Conservation (phyloP, 1,140 invertebrate species). For the Cheumatopsyche charites region DNA sequence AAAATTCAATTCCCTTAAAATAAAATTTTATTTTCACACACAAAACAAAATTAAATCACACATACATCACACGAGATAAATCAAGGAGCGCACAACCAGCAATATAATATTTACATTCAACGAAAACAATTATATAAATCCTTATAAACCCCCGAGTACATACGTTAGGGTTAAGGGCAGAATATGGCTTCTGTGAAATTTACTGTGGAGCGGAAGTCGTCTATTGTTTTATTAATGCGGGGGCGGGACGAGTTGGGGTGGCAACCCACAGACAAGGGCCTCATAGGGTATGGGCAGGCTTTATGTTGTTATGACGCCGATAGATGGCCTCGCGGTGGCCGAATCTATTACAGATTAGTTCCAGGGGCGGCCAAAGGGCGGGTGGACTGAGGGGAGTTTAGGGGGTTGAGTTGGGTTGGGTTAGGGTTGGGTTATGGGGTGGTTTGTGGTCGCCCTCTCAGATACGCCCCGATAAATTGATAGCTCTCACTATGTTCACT, state of each 20-base stretch:
- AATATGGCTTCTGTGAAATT: constrained; percentile 49
- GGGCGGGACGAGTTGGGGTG: constrained; percentile 1
- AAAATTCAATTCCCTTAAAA: too few species aligned
- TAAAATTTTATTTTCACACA: too few species aligned
- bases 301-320: constrained; percentile 46
- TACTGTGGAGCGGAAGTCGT: constrained; percentile 48
- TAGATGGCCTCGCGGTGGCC: constrained; percentile 39
- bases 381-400: background rate
- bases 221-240: constrained; percentile 49
- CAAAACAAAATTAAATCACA: too few species aligned
- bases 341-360: constrained; percentile 41
- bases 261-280: background rate
- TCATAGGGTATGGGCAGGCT: background rate
- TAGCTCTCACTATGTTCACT: constrained; percentile 25
- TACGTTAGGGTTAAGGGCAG: constrained; percentile 39
- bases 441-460: background rate
- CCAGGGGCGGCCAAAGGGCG: constrained; percentile 10
- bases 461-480: constrained; percentile 32
- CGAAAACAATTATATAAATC: too few species aligned
- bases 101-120: too few species aligned
- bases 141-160: background rate
- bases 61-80: too few species aligned
- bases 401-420: too few species aligned
- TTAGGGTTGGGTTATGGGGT: too few species aligned
- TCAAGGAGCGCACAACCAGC: too few species aligned